These are phyloP conservation scores for Aplidium turbinatum DNA, from an alignment of 23 tunicate genomes.

Conservation along the genomic window DNA sequence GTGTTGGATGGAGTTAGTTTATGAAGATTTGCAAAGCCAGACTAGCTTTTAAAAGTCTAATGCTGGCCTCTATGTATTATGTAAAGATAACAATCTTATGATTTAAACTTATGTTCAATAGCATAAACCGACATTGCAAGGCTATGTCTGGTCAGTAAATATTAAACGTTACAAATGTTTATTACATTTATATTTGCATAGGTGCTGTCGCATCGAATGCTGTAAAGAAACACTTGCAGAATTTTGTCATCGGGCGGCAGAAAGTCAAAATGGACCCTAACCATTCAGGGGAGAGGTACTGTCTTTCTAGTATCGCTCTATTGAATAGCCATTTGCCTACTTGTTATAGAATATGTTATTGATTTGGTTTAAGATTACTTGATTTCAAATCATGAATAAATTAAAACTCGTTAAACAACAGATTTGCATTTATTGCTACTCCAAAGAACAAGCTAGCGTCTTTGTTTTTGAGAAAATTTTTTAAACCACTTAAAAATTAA, in stretches of 20 bases:
- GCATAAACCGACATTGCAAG: too few relatives aligned
- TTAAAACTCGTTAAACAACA: too few relatives aligned
- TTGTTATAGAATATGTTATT: background rate
- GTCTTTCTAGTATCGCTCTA: too few relatives aligned
- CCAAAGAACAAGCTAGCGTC: too few relatives aligned
- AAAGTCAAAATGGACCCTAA: constrained; percentile 55
- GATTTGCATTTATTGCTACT: too few relatives aligned
- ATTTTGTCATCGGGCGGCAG: constrained; percentile 85
- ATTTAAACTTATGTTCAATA: too few relatives aligned
- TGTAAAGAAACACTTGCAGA: constrained; percentile 84
- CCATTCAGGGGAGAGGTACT: constrained; percentile 6
- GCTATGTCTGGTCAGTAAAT: background rate
- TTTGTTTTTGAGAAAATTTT: too few relatives aligned
- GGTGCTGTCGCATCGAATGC: constrained; percentile 95
- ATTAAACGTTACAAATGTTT: background rate
- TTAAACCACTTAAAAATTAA: too few relatives aligned
- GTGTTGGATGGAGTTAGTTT: too few relatives aligned
- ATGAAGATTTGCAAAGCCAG: background rate
- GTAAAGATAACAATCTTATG: background rate
- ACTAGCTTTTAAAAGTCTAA: background rate
- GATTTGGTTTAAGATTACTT: background rate
- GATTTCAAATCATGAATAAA: too few relatives aligned
- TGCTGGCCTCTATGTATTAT: background rate
- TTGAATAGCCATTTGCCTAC: too few relatives aligned
- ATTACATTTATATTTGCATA: constrained; percentile 1